Conservation (phyloP, 92 coral and sea anemone species). For the Metridium senile region DNA sequence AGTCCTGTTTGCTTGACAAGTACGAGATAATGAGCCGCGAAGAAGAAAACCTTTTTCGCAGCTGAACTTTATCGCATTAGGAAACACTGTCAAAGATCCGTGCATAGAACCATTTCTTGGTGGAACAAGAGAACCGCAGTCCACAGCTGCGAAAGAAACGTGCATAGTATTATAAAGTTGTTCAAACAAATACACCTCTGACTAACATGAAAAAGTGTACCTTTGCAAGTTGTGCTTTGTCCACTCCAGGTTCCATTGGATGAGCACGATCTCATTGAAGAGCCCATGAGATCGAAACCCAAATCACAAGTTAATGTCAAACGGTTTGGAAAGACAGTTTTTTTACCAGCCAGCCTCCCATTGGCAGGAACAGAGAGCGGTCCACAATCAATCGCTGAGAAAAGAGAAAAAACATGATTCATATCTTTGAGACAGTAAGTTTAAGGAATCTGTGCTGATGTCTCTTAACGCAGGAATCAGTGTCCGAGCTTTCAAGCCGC, state of each 20-base stretch:
- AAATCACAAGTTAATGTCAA: slow-evolving; percentile 51
- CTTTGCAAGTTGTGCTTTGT: slow-evolving; percentile 15
- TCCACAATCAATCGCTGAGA: slow-evolving; percentile 68
- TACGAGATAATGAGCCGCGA: slow-evolving; percentile 35
- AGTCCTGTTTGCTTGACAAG: slow-evolving; percentile 47
- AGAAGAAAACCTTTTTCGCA: slow-evolving; percentile 59
- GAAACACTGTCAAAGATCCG: slow-evolving; percentile 41
- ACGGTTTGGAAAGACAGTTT: slow-evolving; percentile 55
- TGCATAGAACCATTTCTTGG: slow-evolving; percentile 43
- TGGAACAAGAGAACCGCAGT: slow-evolving; percentile 33
- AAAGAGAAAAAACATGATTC: neutral
- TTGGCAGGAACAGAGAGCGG: slow-evolving; percentile 54
- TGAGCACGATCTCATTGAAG: slow-evolving; percentile 36
- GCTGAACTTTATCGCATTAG: slow-evolving; percentile 41
- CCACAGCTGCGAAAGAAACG: slow-evolving; percentile 39
- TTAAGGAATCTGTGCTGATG: no score
- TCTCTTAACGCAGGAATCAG: no score
- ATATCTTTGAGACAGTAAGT: no score
- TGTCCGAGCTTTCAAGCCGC: no score
- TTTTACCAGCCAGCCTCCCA: slow-evolving; percentile 51
- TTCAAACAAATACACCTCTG: neutral
- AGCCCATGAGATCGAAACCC: slow-evolving; percentile 50
- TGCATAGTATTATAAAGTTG: neutral
- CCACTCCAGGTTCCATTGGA: slow-evolving; percentile 57
- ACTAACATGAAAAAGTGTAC: neutral